Evolutionary conservation across 2,113 vertebrate species (phyloP), one percentile per base, ranked within the genome.

Genomic region (Morone chrysops): DNA sequence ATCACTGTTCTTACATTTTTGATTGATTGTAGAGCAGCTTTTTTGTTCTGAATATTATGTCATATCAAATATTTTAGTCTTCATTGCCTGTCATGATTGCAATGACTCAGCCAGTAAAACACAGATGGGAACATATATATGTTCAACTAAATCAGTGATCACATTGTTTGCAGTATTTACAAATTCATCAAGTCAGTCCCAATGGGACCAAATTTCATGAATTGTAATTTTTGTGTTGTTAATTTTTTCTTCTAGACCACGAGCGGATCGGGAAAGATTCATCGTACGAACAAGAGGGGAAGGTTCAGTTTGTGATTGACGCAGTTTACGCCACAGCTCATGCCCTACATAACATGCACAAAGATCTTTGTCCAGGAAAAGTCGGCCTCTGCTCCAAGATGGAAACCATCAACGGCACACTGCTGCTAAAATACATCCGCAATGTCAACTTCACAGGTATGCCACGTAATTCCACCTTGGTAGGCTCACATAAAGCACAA

Each of bases 271-370:
- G 98, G 70, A 96, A 96, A 91, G 97, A 98, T 89, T 98, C 97
- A 0, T 95, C 96, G 0, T 99, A 99, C 0, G 98, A 99, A 80
- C 98, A 99, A 89, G 98, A 99, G 86, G 98, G 98, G 70, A 99
- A 99, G 81, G 98, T 99, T 11, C 97, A 99, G 85, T 99, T 99
- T 18, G 98, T 99, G 81, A 97, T 99, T 0, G 98, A 99, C 0
- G 98, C 98, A 0, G 96, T 99, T 60, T 99, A 99, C 0, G 94
- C 97, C 90, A 98, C 97, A 97, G 98, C 97, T 12, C 97, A 99
- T 0, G 97, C 97, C 0, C 95, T 99, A 68, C 97, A 99, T 38
- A 96, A 96, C 92, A 98, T 99, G 97, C 97, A 99, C 94, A 96
- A 95, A 62, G 95, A 96, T 69, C 94, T 99, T 76, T 99, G 98